A percentile compares a stretch with the other conserved stretches of the same genome.
Evolutionary conservation across 2,797 vertebrate species (phyloP).

Genomic region (Danio choprae): DNA sequence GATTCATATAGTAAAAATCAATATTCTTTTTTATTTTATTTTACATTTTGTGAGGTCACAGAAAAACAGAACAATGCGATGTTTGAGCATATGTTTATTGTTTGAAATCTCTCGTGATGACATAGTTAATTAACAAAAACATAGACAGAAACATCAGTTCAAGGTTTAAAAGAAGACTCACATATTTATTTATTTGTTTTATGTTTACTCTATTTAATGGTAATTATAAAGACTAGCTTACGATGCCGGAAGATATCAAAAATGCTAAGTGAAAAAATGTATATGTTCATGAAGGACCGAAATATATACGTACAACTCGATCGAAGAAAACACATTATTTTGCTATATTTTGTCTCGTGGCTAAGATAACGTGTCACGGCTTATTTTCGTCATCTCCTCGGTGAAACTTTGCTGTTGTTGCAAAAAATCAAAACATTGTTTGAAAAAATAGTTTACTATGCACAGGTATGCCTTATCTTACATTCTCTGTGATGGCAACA

Average conservation of each 20-base stretch:
- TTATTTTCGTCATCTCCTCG: neutral
- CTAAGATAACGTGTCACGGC: neutral
- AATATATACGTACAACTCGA: too few species aligned
- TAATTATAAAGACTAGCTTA: neutral
- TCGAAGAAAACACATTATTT: neutral
- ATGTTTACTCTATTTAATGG: neutral
- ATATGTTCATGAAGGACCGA: neutral
- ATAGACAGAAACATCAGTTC: neutral
- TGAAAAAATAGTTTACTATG: neutral
- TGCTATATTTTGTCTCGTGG: neutral
- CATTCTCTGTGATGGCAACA: neutral
- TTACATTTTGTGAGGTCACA: neutral
- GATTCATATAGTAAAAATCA: neutral
- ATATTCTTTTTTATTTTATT: neutral
- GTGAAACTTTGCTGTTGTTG: neutral
- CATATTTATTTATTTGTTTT: neutral
- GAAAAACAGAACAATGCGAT: neutral
- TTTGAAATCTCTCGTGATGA: neutral
- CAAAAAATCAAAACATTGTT: neutral
- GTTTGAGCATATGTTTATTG: neutral
- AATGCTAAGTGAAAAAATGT: neutral
- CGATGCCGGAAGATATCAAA: neutral
- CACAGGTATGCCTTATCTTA: neutral
- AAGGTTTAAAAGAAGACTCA: neutral
- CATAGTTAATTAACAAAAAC: constrained; percentile 1